These are phyloP conservation scores for Ameiurus melas DNA, from an alignment of 2,113 vertebrate genomes.

Conservation along the genomic window DNA sequence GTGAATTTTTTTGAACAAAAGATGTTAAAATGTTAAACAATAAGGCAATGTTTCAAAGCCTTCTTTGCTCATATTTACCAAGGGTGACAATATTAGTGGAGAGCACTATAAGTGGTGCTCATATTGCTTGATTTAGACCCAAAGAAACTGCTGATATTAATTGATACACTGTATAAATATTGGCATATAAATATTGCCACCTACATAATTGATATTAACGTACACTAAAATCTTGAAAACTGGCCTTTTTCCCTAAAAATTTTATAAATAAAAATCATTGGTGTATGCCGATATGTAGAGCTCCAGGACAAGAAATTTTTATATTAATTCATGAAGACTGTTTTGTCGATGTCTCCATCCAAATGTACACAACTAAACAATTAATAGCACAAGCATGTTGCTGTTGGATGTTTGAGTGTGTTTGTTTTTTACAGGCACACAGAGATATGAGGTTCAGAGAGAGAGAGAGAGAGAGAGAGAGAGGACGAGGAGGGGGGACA, in stretches of 20 bases:
- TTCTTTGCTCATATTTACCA: no score
- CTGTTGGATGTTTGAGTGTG: neutral
- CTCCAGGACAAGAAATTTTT: no score
- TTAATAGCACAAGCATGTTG: neutral
- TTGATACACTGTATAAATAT: neutral
- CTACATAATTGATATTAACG: neutral
- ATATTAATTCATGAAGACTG: neutral
- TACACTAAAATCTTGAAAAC: neutral
- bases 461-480: no score
- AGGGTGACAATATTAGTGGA: no score
- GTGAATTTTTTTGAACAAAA: no score
- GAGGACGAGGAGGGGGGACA: constrained; percentile 65
- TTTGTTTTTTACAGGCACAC: neutral
- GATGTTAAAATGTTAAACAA: no score
- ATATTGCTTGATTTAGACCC: no score
- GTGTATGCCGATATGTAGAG: neutral
- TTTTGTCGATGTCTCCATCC: neutral
- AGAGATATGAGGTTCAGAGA: constrained; percentile 11
- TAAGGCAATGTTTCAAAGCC: no score
- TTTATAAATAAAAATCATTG: no score
- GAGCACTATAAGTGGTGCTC: no score
- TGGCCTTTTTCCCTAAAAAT: neutral
- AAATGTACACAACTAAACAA: constrained; percentile 9
- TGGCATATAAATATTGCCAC: neutral
- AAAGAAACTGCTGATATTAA: neutral